Conservation (phyloP, 35 echinoderm and acorn worm genomes). For the Apostichopus californicus region DNA sequence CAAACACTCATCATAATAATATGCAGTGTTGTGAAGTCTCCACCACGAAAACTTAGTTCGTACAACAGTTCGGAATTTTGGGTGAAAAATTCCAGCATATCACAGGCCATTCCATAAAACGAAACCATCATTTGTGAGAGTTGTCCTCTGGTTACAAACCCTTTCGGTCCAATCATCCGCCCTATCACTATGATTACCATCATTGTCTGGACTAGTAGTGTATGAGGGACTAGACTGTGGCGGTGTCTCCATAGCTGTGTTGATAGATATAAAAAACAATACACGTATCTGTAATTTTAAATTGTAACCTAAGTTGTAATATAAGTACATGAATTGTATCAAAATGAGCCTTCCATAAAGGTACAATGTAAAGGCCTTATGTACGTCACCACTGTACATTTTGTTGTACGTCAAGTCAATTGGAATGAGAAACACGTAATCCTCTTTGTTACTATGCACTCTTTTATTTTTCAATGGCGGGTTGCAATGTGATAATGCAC, state of each 20-base stretch:
- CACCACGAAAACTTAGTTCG: conserved; percentile 43
- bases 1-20: conserved; percentile 63
- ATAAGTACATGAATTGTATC: no score
- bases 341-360: no score
- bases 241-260: background rate
- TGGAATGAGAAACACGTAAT: no score
- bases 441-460: no score
- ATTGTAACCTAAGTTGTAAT: no score
- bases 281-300: background rate
- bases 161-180: conserved; percentile 82
- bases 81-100: conserved; percentile 89
- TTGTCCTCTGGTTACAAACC: conserved; percentile 72
- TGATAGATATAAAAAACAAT: background rate
- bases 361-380: no score
- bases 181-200: conserved; percentile 75
- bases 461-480: no score
- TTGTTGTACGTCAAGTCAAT: no score
- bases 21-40: conserved; percentile 31
- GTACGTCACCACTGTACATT: no score
- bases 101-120: conserved; percentile 78
- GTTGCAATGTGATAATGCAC: no score
- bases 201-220: conserved; percentile 68
- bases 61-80: conserved; percentile 62
- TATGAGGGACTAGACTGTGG: background rate
- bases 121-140: conserved; percentile 73